Conservation (phyloP, 1,140 invertebrate genomes). For the Thaumatotibia leucotreta region DNA sequence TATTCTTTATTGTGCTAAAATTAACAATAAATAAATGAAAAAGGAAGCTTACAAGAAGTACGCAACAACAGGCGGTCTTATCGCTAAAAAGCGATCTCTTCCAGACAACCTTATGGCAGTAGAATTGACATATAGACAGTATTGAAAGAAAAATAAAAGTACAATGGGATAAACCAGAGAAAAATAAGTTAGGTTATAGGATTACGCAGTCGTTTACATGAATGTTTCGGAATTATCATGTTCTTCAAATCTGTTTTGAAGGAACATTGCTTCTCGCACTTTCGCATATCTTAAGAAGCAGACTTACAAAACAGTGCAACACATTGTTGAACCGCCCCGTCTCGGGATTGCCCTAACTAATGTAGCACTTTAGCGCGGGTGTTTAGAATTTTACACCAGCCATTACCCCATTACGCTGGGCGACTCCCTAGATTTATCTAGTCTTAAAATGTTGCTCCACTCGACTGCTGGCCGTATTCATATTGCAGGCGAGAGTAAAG, state of each 20-base stretch:
- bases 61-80: no score
- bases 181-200: no score
- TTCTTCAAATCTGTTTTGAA: not conserved
- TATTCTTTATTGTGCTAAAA: no score
- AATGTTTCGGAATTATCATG: no score
- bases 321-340: not conserved
- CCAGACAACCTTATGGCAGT: no score
- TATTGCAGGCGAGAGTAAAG: not conserved
- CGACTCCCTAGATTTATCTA: slow-evolving; percentile 11
- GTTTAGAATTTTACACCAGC: slow-evolving; percentile 9
- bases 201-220: no score
- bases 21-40: no score
- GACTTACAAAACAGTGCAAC: not conserved
- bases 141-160: no score
- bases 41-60: no score
- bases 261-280: not conserved
- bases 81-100: no score
- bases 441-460: slow-evolving; percentile 11
- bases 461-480: not conserved
- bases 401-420: slow-evolving; percentile 5
- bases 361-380: slow-evolving; percentile 1
- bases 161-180: no score
- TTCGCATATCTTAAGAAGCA: not conserved
- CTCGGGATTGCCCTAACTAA: slow-evolving; percentile 1
- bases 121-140: no score